Base-by-base conservation (phyloP, 2,888 invertebrate species). In the Scaptomyza parva region DNA sequence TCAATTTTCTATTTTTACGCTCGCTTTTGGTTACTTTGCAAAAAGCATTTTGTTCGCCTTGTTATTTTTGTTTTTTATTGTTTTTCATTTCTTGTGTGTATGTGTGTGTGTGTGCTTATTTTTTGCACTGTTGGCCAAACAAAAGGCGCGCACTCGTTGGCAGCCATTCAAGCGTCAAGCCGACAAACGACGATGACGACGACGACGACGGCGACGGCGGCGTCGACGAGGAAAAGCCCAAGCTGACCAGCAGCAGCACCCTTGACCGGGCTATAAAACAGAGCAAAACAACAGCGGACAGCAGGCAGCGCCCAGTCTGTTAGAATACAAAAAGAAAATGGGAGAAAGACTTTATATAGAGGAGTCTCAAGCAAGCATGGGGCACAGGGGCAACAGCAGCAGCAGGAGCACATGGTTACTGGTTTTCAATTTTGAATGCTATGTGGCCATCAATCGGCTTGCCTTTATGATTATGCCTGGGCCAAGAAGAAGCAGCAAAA, bases 161-260 rank as follows among this genome's bases (percentile, higher is more conserved):
- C 81, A 86, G 81, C 84, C 82, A 84, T 86, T 84, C 82, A 84
- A 84, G 84, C 84, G 87, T 85, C 84, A 86, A 81, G 75, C 76
- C 76, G 67, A 35, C 30, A 30, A 30, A 30, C 30, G 30, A 30
- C 12, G 30, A 30, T 12, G 30, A 30, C 35, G 14, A 35, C 35
- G 33, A 33, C 3, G 33, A 33, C 35, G 11, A 30, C 28, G 1
- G 9, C 26, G 9, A 26, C 26, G 26, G 8, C 26, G 26, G 9
- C 24, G 24, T 1, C 26, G 5, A 69, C 79, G 69, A 76, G 76
- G 69, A 76, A 55, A 62, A 80, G 66, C 63, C 50, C 76, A 54
- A 48, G 70, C 75, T 78, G 75, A 83, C 85, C 85, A 73, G 28
- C 28, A 22, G 26, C 26, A 35, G 82, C 82, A 83, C 82, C 82